Conservation (phyloP, 2,797 vertebrate species). For the Falco rusticolus region DNA sequence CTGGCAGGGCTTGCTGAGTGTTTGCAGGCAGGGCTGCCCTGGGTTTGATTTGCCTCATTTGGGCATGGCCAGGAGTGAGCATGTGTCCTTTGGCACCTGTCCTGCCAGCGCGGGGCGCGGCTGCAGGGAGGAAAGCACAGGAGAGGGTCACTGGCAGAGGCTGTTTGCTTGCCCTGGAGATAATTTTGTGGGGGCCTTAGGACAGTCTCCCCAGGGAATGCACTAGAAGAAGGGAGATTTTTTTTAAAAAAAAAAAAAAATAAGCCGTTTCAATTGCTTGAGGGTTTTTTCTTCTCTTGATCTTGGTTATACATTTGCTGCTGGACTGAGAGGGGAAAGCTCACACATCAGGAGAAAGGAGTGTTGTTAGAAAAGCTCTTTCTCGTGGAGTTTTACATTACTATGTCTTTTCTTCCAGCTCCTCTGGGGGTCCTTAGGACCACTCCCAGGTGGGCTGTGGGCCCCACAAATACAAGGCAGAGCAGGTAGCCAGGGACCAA, state of each 20-base stretch:
- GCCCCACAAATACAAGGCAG: not conserved
- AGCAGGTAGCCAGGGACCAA: not conserved
- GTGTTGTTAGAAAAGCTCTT: not conserved
- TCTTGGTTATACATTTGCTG: not conserved
- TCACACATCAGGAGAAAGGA: not conserved
- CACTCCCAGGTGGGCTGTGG: not conserved
- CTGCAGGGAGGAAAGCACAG: not conserved
- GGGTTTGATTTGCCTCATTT: not conserved
- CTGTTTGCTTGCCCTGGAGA: not conserved
- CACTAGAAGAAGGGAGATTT: not conserved
- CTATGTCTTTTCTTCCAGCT: not conserved
- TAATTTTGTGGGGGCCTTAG: not conserved
- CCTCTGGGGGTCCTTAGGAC: not conserved
- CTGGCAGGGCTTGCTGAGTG: not conserved
- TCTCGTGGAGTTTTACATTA: not conserved
- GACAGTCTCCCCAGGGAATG: not conserved
- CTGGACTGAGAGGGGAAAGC: not conserved
- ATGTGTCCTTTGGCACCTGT: not conserved
- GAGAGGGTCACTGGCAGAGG: not conserved
- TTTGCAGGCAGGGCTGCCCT: not conserved
- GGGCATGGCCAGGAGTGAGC: not conserved
- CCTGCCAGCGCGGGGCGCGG: accelerated
- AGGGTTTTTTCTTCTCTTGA: not conserved
- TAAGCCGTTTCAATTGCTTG: not conserved
- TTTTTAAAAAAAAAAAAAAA: too few relatives aligned